These are phyloP conservation scores for Octomys mimax DNA, from an alignment of 2,797 vertebrate genomes.

Conservation along the genomic window DNA sequence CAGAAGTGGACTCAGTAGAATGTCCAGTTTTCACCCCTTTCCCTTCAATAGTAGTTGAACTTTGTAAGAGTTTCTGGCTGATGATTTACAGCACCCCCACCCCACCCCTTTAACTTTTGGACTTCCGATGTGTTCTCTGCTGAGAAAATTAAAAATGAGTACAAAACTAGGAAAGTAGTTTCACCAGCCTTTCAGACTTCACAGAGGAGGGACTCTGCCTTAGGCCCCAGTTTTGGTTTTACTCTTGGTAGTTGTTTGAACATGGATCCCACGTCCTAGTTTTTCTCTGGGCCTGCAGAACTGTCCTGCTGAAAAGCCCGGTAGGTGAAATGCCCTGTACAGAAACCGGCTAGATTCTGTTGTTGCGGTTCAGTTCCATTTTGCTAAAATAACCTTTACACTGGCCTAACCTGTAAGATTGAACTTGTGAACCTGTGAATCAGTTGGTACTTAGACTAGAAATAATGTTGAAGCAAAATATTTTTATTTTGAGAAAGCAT, in stretches of 20 bases:
- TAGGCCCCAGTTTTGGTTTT: not conserved
- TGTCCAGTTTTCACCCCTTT: not conserved
- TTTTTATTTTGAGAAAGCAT: not conserved
- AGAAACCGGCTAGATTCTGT: not conserved
- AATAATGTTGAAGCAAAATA: slow-evolving; percentile 1
- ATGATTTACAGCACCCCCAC: not conserved
- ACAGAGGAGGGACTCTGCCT: not conserved
- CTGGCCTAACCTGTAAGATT: not conserved
- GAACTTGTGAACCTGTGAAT: not conserved
- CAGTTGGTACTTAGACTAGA: not conserved
- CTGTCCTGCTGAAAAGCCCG: not conserved
- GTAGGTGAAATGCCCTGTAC: not conserved
- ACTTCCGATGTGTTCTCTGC: slow-evolving; percentile 18
- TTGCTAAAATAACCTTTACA: not conserved
- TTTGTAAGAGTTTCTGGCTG: not conserved
- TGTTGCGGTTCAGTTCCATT: not conserved
- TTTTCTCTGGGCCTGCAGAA: not conserved
- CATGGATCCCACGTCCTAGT: not conserved
- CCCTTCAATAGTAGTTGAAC: not conserved
- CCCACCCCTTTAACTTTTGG: not conserved
- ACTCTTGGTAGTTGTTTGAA: not conserved
- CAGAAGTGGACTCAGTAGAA: not conserved
- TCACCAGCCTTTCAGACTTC: not conserved
- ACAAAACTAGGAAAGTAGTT: not conserved
- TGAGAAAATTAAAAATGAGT: slow-evolving; percentile 40